Evolutionary conservation across 2,888 invertebrate genomes (phyloP).

Genomic region (Eilema caniola): DNA sequence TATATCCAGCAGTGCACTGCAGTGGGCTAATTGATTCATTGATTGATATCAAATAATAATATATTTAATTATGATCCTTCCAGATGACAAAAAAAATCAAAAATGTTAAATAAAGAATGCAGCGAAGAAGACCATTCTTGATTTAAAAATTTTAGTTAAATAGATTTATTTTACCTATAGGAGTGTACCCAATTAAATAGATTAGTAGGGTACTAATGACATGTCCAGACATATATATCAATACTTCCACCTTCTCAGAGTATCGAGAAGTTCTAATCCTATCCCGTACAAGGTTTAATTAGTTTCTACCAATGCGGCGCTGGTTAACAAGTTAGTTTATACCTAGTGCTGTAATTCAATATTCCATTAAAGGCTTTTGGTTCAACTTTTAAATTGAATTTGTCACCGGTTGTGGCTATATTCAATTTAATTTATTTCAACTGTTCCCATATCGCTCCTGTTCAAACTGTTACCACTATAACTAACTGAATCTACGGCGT

Average conservation of each 20-base stretch:
- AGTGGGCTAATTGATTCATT: too few relatives aligned
- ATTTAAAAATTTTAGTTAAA: too few relatives aligned
- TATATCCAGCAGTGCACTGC: too few relatives aligned
- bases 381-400: constrained; percentile 44
- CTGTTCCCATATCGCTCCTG: constrained; percentile 20
- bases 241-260: not conserved
- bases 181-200: not conserved
- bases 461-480: constrained; percentile 9
- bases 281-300: constrained; percentile 11
- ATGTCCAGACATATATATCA: not conserved
- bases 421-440: constrained; percentile 38
- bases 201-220: not conserved
- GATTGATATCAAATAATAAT: too few relatives aligned
- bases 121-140: too few relatives aligned
- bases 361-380: constrained; percentile 38
- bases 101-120: too few relatives aligned
- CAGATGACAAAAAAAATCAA: too few relatives aligned
- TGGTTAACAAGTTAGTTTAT: constrained; percentile 20
- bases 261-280: not conserved
- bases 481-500: constrained; percentile 19
- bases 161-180: not conserved
- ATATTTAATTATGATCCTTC: too few relatives aligned
- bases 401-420: constrained; percentile 34
- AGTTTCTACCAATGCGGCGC: constrained; percentile 14
- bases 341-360: constrained; percentile 25